phyloP scores from a whole-genome alignment of 2,113 vertebrate species.

The Mesitornis unicolor region DNA sequence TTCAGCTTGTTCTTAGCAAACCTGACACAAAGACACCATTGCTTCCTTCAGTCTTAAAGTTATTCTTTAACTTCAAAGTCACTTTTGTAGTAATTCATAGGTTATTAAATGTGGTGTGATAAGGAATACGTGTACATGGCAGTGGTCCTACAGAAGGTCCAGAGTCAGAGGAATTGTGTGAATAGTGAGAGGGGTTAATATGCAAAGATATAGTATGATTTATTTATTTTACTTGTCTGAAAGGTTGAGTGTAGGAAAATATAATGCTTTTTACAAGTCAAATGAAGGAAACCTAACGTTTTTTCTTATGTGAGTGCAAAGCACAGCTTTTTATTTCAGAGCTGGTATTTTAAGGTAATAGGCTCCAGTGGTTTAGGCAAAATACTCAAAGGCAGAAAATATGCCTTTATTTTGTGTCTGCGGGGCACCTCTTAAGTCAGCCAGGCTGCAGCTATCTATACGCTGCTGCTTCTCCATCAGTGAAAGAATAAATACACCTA shows the following conservation, averaged over 20 bases:
- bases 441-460: neutral
- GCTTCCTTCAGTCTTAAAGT: neutral
- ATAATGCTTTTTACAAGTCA: neutral
- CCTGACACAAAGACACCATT: neutral
- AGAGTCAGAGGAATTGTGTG: neutral
- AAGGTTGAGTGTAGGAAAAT: neutral
- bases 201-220: neutral
- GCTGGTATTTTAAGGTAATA: neutral
- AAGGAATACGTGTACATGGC: neutral
- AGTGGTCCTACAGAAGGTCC: neutral
- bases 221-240: neutral
- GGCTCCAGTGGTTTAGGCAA: neutral
- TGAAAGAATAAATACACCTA: neutral
- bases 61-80: neutral
- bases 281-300: neutral
- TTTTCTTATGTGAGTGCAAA: neutral
- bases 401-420: neutral
- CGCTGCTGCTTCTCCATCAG: neutral
- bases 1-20: neutral
- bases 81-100: neutral
- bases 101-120: neutral
- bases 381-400: neutral
- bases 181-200: neutral
- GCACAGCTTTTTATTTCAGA: neutral
- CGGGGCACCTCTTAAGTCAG: neutral